Evolutionary conservation across 2,113 vertebrate genomes (phyloP).

Genomic region (Rutilus rutilus): DNA sequence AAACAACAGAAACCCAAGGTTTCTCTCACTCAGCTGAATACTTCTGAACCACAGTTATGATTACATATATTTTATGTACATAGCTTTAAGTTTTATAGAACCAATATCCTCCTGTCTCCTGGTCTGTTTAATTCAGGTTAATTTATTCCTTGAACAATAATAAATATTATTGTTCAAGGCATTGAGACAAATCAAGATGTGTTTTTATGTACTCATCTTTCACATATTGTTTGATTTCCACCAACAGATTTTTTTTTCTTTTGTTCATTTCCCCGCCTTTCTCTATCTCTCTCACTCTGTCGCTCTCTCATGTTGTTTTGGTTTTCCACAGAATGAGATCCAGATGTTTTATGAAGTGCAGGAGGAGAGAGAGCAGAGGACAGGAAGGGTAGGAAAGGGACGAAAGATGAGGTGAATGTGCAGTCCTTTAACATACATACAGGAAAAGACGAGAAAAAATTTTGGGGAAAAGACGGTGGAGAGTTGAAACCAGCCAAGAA

Average conservation of each 20-base stretch:
- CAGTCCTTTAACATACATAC: constrained; percentile 41
- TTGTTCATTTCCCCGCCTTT: constrained; percentile 27
- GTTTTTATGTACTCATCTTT: neutral
- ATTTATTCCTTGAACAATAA: too few species aligned
- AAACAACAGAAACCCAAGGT: constrained; percentile 29
- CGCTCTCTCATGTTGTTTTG: constrained; percentile 72
- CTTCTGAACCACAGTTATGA: neutral
- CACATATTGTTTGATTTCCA: neutral
- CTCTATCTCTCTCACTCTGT: constrained; percentile 41
- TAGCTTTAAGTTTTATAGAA: neutral
- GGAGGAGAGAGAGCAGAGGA: constrained; percentile 48
- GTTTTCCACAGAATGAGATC: constrained; percentile 75
- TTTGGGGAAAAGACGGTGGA: neutral
- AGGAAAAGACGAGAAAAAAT: neutral
- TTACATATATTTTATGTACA: neutral
- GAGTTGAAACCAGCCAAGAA: neutral
- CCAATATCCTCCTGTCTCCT: neutral
- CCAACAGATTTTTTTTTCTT: constrained; percentile 31
- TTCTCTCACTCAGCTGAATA: constrained; percentile 7
- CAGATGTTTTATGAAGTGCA: constrained; percentile 81
- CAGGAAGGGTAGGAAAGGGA: constrained; percentile 43
- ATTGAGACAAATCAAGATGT: neutral
- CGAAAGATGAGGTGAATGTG: constrained; percentile 13
- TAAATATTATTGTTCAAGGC: neutral
- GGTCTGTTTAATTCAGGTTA: neutral